Conservation (phyloP, 2,797 vertebrate species). For the Buphagus erythrorhynchus region DNA sequence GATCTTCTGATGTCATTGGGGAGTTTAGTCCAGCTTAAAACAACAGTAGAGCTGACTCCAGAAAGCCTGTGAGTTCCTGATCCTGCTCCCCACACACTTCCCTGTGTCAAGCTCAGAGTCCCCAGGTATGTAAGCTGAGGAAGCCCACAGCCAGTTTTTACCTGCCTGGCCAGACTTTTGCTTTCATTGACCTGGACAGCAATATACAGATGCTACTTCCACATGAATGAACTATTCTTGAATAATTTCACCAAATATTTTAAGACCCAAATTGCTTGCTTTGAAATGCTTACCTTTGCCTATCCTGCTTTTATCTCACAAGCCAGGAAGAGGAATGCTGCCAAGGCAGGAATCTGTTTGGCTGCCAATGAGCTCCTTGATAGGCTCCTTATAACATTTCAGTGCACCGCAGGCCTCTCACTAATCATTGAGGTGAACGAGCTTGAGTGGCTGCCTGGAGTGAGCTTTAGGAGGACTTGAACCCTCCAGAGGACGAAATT, state of each 20-base stretch:
- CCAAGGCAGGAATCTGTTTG: constrained; percentile 49
- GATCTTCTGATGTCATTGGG: background rate
- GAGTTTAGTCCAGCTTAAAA: background rate
- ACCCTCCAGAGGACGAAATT: constrained; percentile 27
- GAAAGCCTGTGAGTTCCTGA: background rate
- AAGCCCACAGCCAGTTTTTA: constrained; percentile 22
- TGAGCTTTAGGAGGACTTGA: constrained; percentile 32
- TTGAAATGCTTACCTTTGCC: constrained; percentile 56
- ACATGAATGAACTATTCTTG: constrained; percentile 19
- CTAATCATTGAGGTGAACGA: constrained; percentile 23
- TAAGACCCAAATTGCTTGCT: constrained; percentile 20
- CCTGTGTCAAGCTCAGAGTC: background rate
- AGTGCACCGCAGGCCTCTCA: background rate
- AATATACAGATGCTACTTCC: constrained; percentile 7
- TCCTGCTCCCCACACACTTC: background rate
- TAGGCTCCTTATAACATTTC: constrained; percentile 5
- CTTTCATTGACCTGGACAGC: constrained; percentile 42
- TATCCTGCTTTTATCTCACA: constrained; percentile 51
- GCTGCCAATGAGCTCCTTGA: background rate
- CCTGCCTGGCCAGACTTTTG: background rate
- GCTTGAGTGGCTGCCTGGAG: constrained; percentile 30
- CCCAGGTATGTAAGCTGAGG: background rate
- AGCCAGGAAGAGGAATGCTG: constrained; percentile 36
- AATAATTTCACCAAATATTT: constrained; percentile 60
- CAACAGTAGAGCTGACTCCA: background rate